A percentile compares a stretch with the other conserved stretches of the same genome.
Conservation (phyloP, 2,888 invertebrate genomes). For the Panopea generosa region DNA sequence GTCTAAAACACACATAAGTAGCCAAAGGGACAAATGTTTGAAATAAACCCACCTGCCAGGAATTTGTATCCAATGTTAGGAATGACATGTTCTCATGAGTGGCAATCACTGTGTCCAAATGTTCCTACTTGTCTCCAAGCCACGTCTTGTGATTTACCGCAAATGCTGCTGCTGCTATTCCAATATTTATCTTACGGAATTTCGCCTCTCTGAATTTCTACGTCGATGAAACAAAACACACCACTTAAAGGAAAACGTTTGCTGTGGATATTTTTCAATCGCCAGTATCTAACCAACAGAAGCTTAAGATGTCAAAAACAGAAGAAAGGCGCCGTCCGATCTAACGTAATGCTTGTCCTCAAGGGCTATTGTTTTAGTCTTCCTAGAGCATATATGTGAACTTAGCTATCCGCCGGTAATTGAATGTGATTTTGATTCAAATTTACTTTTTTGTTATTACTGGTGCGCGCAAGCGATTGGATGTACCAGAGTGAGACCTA, state of each 20-base stretch:
- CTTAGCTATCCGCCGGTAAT: slow-evolving; percentile 77
- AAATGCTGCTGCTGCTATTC: not conserved
- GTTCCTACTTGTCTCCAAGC: slow-evolving; percentile 40
- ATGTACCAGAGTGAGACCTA: slow-evolving; percentile 39
- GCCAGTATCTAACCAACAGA: no score
- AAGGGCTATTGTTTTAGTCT: slow-evolving; percentile 69
- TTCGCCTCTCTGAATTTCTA: not conserved
- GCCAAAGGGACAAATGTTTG: slow-evolving; percentile 21
- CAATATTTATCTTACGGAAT: not conserved
- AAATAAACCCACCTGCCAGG: slow-evolving; percentile 78
- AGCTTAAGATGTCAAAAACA: slow-evolving; percentile 44
- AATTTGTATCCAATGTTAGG: slow-evolving; percentile 77
- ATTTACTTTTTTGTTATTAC: slow-evolving; percentile 75
- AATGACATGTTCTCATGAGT: slow-evolving; percentile 73
- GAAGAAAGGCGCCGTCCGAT: slow-evolving; percentile 4
- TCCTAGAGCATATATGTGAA: slow-evolving; percentile 76
- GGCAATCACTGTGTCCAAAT: slow-evolving; percentile 30
- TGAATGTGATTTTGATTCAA: slow-evolving; percentile 80
- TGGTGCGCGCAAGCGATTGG: slow-evolving; percentile 66
- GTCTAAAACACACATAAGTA: slow-evolving; percentile 23
- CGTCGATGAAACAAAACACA: not conserved
- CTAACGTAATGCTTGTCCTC: slow-evolving; percentile 20
- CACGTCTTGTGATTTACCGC: slow-evolving; percentile 30
- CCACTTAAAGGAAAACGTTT: not conserved
- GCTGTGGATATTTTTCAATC: not conserved